phyloP scores from a whole-genome alignment of 2,113 vertebrate genomes.

The Odontophorus gujanensis region DNA sequence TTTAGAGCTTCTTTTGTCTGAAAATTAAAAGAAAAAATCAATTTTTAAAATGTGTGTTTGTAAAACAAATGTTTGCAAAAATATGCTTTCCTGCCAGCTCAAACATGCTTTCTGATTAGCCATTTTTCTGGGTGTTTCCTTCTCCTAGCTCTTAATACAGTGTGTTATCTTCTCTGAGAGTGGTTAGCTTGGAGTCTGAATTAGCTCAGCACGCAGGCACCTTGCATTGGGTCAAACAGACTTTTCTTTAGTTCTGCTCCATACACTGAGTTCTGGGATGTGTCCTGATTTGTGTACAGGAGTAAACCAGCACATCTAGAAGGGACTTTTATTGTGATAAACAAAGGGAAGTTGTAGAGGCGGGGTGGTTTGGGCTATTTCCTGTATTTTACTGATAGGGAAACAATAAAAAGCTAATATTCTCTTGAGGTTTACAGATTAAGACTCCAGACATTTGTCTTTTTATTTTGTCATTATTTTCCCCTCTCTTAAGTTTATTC shows the following conservation, averaged over 20 bases:
- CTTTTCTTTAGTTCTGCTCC: neutral
- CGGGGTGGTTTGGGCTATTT: neutral
- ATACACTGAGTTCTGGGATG: neutral
- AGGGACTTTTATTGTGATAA: neutral
- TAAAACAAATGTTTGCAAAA: neutral
- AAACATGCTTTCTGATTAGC: neutral
- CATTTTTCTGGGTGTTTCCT: neutral
- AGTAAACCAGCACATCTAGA: neutral
- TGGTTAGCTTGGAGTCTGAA: neutral
- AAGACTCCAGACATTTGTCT: neutral
- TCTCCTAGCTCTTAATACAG: neutral
- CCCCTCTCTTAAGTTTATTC: neutral
- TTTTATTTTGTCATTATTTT: neutral
- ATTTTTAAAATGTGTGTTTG: neutral
- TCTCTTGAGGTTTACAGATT: neutral
- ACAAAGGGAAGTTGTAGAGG: conserved; percentile 32
- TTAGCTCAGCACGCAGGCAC: neutral
- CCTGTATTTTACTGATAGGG: conserved; percentile 20
- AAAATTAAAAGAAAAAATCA: neutral
- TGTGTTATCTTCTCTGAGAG: fast-evolving
- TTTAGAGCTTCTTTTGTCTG: neutral
- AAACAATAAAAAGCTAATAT: conserved; percentile 46
- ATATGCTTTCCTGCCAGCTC: neutral
- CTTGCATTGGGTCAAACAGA: neutral
- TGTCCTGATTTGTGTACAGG: neutral